A percentile compares a stretch with the other conserved stretches of the same genome.
These are phyloP conservation scores for Hippotragus niger DNA, from an alignment of 2,113 vertebrate species.

Conservation along the genomic window DNA sequence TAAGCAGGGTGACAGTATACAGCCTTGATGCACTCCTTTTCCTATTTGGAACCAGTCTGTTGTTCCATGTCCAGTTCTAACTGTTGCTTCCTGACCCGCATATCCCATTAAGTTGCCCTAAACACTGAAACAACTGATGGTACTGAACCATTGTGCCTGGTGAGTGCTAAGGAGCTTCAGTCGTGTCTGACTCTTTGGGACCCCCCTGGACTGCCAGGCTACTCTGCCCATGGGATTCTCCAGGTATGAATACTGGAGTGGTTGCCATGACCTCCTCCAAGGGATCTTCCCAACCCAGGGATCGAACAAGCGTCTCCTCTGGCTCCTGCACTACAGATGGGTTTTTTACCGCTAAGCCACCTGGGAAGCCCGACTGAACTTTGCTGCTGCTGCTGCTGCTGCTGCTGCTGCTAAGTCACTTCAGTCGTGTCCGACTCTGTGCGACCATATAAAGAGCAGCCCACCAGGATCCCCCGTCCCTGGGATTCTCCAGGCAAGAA, in stretches of 20 bases:
- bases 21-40: too few species aligned
- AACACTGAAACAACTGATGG: neutral
- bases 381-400: too few species aligned
- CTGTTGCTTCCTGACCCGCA: too few species aligned
- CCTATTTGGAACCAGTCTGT: too few species aligned
- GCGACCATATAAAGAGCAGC: accelerated
- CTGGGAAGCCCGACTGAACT: neutral
- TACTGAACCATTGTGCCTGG: neutral
- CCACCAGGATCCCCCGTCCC: too few species aligned
- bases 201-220: neutral
- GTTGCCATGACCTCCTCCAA: neutral
- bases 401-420: too few species aligned
- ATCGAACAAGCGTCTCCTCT: neutral
- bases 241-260: neutral
- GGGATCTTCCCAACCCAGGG: neutral
- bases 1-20: too few species aligned
- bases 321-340: neutral
- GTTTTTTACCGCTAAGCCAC: neutral
- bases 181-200: neutral
- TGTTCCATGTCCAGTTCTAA: too few species aligned
- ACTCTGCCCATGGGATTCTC: neutral
- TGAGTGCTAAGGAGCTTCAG: neutral
- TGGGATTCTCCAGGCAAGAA: too few species aligned
- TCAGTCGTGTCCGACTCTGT: too few species aligned
- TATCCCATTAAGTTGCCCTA: neutral